Evolutionary conservation across 1,140 invertebrate species (phyloP), one percentile per base, ranked within the genome.

Genomic region (Nixonia krombeini): DNA sequence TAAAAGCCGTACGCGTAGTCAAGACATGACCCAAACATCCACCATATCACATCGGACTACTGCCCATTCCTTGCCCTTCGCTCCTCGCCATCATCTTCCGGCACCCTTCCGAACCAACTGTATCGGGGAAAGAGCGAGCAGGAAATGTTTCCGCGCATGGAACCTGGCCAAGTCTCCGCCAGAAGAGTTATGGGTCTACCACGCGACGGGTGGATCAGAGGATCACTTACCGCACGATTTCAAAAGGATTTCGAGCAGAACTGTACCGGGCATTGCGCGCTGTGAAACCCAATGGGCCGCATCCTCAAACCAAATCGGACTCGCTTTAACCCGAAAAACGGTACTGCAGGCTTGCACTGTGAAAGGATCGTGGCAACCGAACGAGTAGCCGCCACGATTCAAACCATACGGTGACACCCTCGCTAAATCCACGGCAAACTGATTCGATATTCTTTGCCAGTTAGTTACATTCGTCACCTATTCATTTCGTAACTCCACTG

Each of bases 151-250:
- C 45, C 56, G 37, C 63, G 25, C 45, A 55, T 66, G 63, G 64
- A 67, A 67, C 53, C 21, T 18, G 41, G 64, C 64, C 64, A 67
- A 67, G 33, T 62, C 47, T 57, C 25, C 21, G 41, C 15, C n/a
- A 26, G 15, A 38, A 56, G 56, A 61, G 44, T 61, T 62, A 62
- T 68, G 52, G 57, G 59, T 68, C 55, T 61, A 61, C 29, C 49
- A 44, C 51, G 57, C 50, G 45, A 45, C 63, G 57, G 40, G 46
- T 38, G 41, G 53, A 50, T 49, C 29, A 65, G 47, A 53, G 49
- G 56, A 66, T 66, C 63, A 59, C 63, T 66, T 66, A 59, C 55
- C 52, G 41, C 13, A 29, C 53, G 62, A 66, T 66, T 66, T 55
- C 47, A 55, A 66, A 59, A 55, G 45, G 40, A 52, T 65, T 49